Percentiles rank a stretch among this genome's conserved stretches.
Conservation (phyloP, 1,140 invertebrate genomes). For the Pissodes strobi region DNA sequence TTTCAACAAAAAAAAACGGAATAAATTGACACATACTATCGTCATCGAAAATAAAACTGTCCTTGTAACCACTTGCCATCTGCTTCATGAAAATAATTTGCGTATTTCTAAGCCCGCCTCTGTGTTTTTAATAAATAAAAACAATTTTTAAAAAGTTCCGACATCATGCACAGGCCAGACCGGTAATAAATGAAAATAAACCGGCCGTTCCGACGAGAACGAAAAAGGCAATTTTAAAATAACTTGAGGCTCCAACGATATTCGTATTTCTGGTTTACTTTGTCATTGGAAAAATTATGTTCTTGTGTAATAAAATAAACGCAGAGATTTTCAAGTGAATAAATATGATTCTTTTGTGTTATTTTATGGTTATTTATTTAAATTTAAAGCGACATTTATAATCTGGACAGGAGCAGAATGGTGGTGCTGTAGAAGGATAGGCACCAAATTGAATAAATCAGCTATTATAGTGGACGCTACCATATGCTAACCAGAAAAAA, state of each 20-base stretch:
- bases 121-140: no score
- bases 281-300: conserved; percentile 18
- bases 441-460: no score
- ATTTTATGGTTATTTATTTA: not conserved
- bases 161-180: not conserved
- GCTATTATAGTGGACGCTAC: no score
- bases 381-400: conserved; percentile 7
- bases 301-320: conserved; percentile 16
- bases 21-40: no score
- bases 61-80: no score
- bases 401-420: not conserved
- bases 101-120: no score
- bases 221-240: conserved; percentile 12
- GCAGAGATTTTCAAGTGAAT: conserved; percentile 11
- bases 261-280: conserved; percentile 7
- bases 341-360: conserved; percentile 9
- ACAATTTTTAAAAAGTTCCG: not conserved
- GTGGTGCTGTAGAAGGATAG: no score
- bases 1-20: no score
- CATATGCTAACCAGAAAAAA: no score
- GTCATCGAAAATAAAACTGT: no score
- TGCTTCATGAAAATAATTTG: no score
- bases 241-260: not conserved
- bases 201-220: not conserved
- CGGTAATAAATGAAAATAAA: not conserved